Evolutionary conservation across 2,113 vertebrate genomes (phyloP).

Genomic region (Chaenocephalus aceratus): DNA sequence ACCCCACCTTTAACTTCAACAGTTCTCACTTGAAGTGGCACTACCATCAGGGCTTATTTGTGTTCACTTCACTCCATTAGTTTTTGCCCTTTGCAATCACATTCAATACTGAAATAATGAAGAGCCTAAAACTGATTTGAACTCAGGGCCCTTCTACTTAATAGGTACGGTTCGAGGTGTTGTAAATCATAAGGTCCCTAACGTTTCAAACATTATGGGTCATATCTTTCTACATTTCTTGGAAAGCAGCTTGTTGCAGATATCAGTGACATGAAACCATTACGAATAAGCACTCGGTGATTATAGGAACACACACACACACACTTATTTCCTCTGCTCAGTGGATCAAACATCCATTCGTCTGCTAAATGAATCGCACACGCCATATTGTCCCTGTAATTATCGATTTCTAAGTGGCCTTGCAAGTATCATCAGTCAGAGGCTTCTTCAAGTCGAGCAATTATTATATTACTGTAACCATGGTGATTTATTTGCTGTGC

Average conservation of each 20-base stretch:
- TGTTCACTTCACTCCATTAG: too few species aligned
- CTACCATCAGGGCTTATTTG: too few species aligned
- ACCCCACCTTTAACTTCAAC: too few species aligned
- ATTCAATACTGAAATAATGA: too few species aligned
- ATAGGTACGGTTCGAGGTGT: background rate
- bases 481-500: slow-evolving; percentile 74
- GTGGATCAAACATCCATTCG: slow-evolving; percentile 26
- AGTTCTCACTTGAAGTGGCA: too few species aligned
- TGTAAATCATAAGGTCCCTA: background rate
- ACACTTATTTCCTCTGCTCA: background rate
- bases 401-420: slow-evolving; percentile 57
- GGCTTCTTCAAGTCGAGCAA: slow-evolving; percentile 47
- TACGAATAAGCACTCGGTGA: background rate
- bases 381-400: slow-evolving; percentile 34
- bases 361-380: slow-evolving; percentile 26
- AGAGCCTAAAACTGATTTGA: background rate
- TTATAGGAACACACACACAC: too few species aligned
- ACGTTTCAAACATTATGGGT: background rate
- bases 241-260: too few species aligned
- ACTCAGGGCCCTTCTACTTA: background rate
- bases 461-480: slow-evolving; percentile 77
- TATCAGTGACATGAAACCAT: background rate
- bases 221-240: background rate
- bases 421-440: slow-evolving; percentile 54
- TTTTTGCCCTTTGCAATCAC: too few species aligned